Base-by-base conservation (phyloP, 1,140 invertebrate species). In the Eufriesea mexicana region DNA sequence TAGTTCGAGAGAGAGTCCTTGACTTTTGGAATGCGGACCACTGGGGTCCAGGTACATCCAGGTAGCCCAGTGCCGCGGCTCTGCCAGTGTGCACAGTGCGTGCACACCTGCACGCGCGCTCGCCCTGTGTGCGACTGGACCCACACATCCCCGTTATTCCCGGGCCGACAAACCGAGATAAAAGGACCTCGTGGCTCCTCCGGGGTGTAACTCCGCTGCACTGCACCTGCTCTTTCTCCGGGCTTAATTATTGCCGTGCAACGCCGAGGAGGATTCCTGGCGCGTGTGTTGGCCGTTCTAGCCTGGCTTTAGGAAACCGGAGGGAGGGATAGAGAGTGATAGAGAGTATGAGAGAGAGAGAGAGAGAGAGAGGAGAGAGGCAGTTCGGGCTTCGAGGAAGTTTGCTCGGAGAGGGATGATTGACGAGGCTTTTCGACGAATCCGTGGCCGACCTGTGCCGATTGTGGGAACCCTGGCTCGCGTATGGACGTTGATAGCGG, bases 1-100 rank as follows among this genome's bases (percentile, higher is more conserved):
- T 83, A 76, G 77, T 89, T 76, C 59, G 67, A 87, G 71, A 87
- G 70, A 76, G 86, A 90, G 89, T 90, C 90, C 90, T 90, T 90
- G 90, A 88, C 87, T 90, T 86, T 90, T 89, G 90, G 89, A 90
- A 90, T 90, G 87, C 87, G 89, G 86, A 89, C 87, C 87, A 89
- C 84, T 86, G 86, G 70, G 81, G 66, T 84, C 74, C 74, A 73
- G 83, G 68, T 83, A 86, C 73, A 79, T 89, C 84, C 85, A 89
- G 88, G 86, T 89, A 89, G 79, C 74, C 76, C 86, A 49, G 16
- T 64, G 68, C 81, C 57, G 76, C 18, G 51, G 51, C 72, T 84
- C 80, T 57, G 55, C 62, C 20, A 68, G 62, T 72, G 57, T 55
- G 42, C 67, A 14, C 14, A 23, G 14, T 59, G 55, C 23, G 68